phyloP scores from a whole-genome alignment of 2,113 vertebrate species.

The Corythornis vintsioides region DNA sequence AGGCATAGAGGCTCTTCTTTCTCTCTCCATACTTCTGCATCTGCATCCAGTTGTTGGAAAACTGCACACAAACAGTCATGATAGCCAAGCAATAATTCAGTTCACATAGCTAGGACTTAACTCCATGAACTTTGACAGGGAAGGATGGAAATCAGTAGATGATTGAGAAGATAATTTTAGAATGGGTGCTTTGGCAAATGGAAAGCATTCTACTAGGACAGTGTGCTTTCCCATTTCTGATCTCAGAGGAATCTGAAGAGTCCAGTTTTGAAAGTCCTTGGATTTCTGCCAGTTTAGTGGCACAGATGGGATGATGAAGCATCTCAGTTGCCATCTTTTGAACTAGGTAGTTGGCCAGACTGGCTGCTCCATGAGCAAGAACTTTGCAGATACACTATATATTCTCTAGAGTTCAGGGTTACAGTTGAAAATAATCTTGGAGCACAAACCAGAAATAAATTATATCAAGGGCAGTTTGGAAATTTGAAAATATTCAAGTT shows the following conservation, averaged over 20 bases:
- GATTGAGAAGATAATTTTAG: background rate
- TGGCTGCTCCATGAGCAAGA: background rate
- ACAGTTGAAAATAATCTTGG: background rate
- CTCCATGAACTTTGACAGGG: background rate
- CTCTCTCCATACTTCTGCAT: background rate
- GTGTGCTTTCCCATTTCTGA: background rate
- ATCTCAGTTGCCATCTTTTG: background rate
- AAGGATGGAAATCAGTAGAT: background rate
- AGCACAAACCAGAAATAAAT: background rate
- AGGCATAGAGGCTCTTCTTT: background rate
- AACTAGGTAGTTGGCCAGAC: background rate
- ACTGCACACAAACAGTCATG: fast-evolving
- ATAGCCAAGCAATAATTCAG: background rate
- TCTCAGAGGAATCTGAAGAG: background rate
- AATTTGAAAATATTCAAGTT: background rate
- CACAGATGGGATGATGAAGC: background rate
- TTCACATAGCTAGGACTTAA: background rate
- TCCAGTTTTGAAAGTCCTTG: background rate
- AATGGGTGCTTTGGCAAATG: background rate
- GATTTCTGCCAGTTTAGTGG: background rate
- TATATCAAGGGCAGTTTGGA: background rate
- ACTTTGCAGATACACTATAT: background rate
- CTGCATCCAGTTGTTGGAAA: background rate
- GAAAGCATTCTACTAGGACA: background rate
- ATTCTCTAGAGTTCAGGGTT: background rate